phyloP scores from a whole-genome alignment of 2,113 vertebrate species.

The Actenoides hombroni region DNA sequence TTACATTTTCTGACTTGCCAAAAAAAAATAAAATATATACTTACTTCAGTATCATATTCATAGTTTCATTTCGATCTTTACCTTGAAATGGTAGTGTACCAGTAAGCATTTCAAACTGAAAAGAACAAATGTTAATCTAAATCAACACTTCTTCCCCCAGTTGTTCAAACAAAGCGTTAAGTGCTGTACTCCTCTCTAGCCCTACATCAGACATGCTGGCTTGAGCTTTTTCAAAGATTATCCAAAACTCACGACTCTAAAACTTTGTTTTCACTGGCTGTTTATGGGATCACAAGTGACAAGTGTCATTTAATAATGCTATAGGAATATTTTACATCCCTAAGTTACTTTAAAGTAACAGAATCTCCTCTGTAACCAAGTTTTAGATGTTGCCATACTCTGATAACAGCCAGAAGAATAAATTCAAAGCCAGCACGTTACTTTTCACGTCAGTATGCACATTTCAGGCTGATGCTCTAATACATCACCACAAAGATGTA shows the following conservation, averaged over 20 bases:
- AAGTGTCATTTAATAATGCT: neutral
- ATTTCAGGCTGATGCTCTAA: neutral
- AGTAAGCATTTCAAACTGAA: slow-evolving; percentile 96
- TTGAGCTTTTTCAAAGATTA: neutral
- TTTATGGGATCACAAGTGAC: neutral
- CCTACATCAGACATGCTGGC: neutral
- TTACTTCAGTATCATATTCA: slow-evolving; percentile 99
- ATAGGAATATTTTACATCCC: neutral
- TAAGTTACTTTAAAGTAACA: neutral
- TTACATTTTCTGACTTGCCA: neutral
- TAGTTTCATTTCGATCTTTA: slow-evolving; percentile 96
- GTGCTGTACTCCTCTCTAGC: neutral
- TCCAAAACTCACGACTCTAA: neutral
- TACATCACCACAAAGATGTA: neutral
- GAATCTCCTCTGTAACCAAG: neutral
- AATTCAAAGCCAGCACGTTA: neutral
- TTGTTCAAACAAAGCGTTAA: neutral
- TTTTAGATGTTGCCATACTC: neutral
- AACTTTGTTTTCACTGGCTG: neutral
- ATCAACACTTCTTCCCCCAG: slow-evolving; percentile 15
- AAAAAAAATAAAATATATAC: slow-evolving; percentile 60
- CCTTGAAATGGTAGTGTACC: slow-evolving; percentile 97
- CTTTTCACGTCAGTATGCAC: neutral
- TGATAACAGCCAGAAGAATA: neutral
- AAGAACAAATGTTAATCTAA: slow-evolving; percentile 58